Evolutionary conservation across 2,888 invertebrate species (phyloP).

Genomic region (Meghimatium bilineatum): DNA sequence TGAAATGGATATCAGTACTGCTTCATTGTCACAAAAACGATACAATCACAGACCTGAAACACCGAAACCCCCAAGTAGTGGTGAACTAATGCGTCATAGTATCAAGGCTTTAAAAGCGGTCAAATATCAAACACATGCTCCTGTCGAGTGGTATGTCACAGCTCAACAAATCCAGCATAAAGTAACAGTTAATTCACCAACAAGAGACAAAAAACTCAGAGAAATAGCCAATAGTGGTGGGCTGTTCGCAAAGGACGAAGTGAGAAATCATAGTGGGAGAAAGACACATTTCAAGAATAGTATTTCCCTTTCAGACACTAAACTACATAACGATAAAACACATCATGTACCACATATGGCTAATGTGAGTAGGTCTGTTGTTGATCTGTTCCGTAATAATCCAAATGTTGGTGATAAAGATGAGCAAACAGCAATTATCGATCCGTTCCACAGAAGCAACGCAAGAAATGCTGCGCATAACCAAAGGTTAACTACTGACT

Average conservation of each 20-base stretch:
- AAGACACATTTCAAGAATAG: not conserved
- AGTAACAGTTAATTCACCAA: not conserved
- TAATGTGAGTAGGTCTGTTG: not conserved
- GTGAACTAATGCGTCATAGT: constrained; percentile 25
- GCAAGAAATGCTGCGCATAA: not conserved
- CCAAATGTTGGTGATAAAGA: not conserved
- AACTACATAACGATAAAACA: not conserved
- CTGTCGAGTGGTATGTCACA: constrained; percentile 42
- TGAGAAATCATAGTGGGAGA: not conserved
- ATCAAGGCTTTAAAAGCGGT: constrained; percentile 36
- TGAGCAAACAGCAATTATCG: not conserved
- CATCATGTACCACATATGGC: not conserved
- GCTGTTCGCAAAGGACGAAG: not conserved
- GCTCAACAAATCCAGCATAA: not conserved
- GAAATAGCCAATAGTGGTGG: not conserved
- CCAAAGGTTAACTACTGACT: not conserved
- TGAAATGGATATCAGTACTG: not conserved
- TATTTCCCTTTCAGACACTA: not conserved
- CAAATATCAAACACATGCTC: constrained; percentile 44
- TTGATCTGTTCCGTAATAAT: not conserved
- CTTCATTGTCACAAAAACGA: too few relatives aligned
- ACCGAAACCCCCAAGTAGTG: constrained; percentile 9
- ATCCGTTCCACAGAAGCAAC: not conserved
- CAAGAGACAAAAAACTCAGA: not conserved
- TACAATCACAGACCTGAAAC: not conserved